A percentile compares a stretch with the other conserved stretches of the same genome.
phyloP scores from a whole-genome alignment of 2,113 vertebrate species.

The Acinonyx jubatus region DNA sequence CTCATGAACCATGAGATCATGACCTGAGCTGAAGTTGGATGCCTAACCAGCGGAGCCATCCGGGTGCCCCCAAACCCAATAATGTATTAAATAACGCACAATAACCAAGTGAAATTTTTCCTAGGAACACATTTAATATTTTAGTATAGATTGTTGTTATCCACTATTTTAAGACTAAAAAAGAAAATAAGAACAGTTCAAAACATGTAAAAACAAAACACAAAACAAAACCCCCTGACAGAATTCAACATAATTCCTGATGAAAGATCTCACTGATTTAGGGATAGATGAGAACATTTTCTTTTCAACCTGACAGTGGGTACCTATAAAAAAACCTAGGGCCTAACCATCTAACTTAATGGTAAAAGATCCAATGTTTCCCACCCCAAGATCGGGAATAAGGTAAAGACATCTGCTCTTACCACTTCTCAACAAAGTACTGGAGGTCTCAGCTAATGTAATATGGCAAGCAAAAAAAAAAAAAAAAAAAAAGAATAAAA shows the following conservation, averaged over 20 bases:
- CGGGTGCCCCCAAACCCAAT: not conserved
- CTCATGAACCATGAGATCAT: no score
- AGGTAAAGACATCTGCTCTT: not conserved
- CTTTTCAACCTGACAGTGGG: not conserved
- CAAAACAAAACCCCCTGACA: not conserved
- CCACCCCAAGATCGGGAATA: not conserved
- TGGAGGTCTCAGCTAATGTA: not conserved
- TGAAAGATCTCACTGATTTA: not conserved
- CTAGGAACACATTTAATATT: not conserved
- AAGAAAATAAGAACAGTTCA: not conserved
- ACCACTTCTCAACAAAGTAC: not conserved
- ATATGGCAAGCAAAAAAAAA: not conserved
- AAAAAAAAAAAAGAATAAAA: not conserved
- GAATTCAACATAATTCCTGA: not conserved
- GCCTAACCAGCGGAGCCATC: no score
- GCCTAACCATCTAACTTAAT: not conserved
- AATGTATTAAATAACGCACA: not conserved
- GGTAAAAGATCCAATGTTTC: not conserved
- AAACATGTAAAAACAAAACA: not conserved
- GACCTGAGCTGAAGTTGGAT: no score
- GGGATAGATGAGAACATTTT: not conserved
- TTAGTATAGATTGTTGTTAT: not conserved
- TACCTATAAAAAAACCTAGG: not conserved
- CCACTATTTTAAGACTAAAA: not conserved
- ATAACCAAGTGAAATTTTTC: not conserved